Base-by-base conservation (phyloP, 1,140 invertebrate species). In the Armadillidium nasatum region DNA sequence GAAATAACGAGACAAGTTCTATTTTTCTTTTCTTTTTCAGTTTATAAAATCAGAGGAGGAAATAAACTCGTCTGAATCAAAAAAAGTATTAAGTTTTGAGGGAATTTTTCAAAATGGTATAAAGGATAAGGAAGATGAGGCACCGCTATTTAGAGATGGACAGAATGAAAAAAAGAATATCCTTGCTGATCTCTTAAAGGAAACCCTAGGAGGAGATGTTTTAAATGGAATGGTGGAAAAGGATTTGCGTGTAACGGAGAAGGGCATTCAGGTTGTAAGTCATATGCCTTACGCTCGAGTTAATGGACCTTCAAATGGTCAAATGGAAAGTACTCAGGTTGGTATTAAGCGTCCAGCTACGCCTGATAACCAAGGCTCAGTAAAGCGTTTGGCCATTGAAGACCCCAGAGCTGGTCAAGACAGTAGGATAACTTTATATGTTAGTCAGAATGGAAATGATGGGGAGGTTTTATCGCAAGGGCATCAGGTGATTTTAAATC, bases 161-260 rank as follows among this genome's bases (percentile, higher is more conserved):
- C 50, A 60, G 7, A 60, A 60, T 60, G 50, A 60, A 7, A 79
- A 87, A 71, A 87, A 84, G 83, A 86, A 76, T 80, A 89, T 91
- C 87, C 83, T 92, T 7, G 90, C 89, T 0, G 90, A 91, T 83
- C 83, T 92, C 23, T 83, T 92, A 0, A 90, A 92, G 76, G 87
- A 88, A 77, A 88, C 88, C 81, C 86, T 91, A 0, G 79, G 80
- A 15, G 79, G 79, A 50, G 81, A 82, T 44, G 75, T 81, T 71
- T 71, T 82, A 19, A 82, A 82, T 66, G 81, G 81, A 66, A 76
- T 90, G 4, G 85, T 86, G 3, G 82, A 82, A 23, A 88, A 89
- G 81, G 89, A 90, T 80, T 82, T 88, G 69, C 86, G 88, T 23
- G 87, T 90, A 75, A 87, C 87, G 75, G 88, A 89, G 11, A 88